These are phyloP conservation scores for Andrena marginata DNA, from an alignment of 2,888 invertebrate genomes.

Conservation along the genomic window DNA sequence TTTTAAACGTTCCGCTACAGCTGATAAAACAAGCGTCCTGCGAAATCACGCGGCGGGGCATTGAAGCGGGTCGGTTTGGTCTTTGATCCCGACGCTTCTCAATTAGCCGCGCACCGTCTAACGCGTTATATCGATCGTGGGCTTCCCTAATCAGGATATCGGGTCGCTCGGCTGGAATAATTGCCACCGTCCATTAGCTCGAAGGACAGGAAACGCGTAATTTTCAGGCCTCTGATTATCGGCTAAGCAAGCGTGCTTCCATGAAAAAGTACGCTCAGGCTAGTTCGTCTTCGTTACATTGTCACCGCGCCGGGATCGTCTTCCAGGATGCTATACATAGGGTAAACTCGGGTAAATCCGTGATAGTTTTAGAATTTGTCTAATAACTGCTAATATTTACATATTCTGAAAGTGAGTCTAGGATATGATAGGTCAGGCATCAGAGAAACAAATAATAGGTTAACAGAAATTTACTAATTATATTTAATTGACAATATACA, in stretches of 20 bases:
- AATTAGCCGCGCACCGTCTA: conserved; percentile 48
- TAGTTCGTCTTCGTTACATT: not conserved
- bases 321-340: too few relatives aligned
- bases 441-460: too few relatives aligned
- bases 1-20: not conserved
- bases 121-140: conserved; percentile 46
- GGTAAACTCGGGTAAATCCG: too few relatives aligned
- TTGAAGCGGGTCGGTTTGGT: not conserved
- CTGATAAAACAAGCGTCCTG: conserved; percentile 10
- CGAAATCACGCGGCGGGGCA: not conserved
- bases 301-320: too few relatives aligned
- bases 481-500: too few relatives aligned
- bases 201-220: conserved; percentile 27
- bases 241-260: not conserved
- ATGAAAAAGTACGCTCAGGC: not conserved
- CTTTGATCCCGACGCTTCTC: conserved; percentile 43
- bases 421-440: too few relatives aligned
- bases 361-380: too few relatives aligned
- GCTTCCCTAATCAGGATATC: conserved; percentile 45
- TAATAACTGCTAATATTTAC: too few relatives aligned
- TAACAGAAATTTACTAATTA: too few relatives aligned
- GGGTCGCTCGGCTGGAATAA: conserved; percentile 45
- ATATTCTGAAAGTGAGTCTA: too few relatives aligned
- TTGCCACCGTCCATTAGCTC: conserved; percentile 50
- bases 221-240: conserved; percentile 3